Evolutionary conservation across 2,797 vertebrate species (phyloP), one percentile per base, ranked within the genome.

Genomic region (Anomalospiza imberbis): DNA sequence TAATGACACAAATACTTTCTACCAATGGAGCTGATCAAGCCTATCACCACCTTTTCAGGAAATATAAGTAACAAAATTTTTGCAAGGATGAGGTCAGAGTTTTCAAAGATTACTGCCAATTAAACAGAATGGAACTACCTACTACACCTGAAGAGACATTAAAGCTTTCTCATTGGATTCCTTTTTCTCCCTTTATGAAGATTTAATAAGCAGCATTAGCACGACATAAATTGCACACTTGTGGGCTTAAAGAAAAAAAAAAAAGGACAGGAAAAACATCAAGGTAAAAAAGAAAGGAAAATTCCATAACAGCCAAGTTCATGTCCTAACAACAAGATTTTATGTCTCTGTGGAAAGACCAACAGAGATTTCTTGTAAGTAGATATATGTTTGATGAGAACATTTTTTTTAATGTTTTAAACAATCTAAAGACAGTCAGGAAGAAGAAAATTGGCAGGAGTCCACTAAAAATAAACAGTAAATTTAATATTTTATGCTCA

Each of bases 391-490:
- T 94, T 91, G 40, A 89, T 83, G 66, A 81, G 90, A 97, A 74
- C 44, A 63, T 84, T 84, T 94, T 94, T 88, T 95, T 88, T 47
- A 60, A 75, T 81, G 73, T 81, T 97, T 93, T 91, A 97, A 95
- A 79, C 92, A 97, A 96, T 65, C 42, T 88, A 70, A 83, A 96
- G 74, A 90, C 73, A 60, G 84, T 83, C 47, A 84, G 42, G 32
- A 68, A 91, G 68, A 85, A 87, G 19, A 74, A 67, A 89, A 83
- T 48, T 96, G 93, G 95, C 88, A 95, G 95, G 66, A 95, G 91
- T 88, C 93, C 93, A 91, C 68, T 84, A 86, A 95, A 97, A 97
- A 97, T 78, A 98, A 91, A 97, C 73, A 97, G 36, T 76, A 90
- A 95, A 91, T 90, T 58, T 97, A 89, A 62, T 96, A 93, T 68